Conservation (phyloP, 2,888 invertebrate genomes). For the Chirona hameri region DNA sequence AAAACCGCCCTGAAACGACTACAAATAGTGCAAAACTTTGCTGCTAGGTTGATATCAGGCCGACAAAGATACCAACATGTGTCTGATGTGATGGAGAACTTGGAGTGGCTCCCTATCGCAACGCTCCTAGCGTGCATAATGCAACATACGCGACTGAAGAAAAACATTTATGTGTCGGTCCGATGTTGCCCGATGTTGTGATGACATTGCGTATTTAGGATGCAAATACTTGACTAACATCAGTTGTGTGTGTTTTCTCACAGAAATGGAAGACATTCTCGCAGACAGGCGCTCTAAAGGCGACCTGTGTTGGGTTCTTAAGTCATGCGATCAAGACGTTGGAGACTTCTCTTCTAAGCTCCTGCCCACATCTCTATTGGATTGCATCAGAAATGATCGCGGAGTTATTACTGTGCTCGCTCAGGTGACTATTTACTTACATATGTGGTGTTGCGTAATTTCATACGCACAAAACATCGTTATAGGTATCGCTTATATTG, state of each 20-base stretch:
- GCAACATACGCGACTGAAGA: no score
- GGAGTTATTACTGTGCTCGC: not conserved
- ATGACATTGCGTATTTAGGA: no score
- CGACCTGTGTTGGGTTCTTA: not conserved
- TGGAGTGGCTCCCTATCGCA: no score
- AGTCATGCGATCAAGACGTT: not conserved
- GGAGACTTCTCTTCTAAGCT: not conserved
- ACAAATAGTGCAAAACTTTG: no score
- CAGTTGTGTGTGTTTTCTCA: not conserved
- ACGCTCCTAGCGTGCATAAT: no score
- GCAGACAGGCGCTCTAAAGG: not conserved
- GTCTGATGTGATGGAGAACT: no score
- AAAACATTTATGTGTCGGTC: no score
- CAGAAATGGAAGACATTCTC: not conserved
- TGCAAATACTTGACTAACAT: no score
- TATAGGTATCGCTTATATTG: not conserved
- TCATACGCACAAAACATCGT: not conserved
- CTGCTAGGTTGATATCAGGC: no score
- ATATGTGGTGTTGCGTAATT: not conserved
- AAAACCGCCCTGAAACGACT: no score
- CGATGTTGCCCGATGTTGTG: no score
- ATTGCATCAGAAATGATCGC: not conserved
- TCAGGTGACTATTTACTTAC: not conserved
- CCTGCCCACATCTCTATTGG: not conserved
- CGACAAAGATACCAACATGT: no score